Conservation (phyloP, 1,140 invertebrate species). For the Zaprionus nigranus region DNA sequence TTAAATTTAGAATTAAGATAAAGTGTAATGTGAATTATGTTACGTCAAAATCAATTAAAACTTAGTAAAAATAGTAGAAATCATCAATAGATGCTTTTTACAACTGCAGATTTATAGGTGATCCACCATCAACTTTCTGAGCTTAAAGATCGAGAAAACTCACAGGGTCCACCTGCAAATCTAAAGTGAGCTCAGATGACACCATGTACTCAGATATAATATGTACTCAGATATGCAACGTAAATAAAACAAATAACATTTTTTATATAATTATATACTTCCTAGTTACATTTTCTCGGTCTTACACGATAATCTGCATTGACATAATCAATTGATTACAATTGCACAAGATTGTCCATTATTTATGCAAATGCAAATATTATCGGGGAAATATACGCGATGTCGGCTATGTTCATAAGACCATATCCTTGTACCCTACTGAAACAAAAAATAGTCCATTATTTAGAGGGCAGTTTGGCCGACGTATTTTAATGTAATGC, state of each 20-base stretch:
- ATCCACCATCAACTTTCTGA: not conserved
- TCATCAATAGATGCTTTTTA: not conserved
- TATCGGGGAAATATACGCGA: not conserved
- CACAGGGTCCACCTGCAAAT: not conserved
- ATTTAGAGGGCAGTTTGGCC: constrained; percentile 49
- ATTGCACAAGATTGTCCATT: constrained; percentile 4
- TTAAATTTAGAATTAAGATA: not conserved
- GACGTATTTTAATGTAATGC: constrained; percentile 71
- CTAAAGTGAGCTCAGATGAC: not conserved
- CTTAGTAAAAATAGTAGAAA: too few species aligned
- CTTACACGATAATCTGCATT: not conserved
- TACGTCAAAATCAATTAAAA: too few species aligned
- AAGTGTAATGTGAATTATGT: too few species aligned
- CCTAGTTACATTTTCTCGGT: too few species aligned
- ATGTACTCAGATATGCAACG: not conserved
- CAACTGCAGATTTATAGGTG: not conserved
- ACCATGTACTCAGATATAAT: not conserved
- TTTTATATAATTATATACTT: too few species aligned
- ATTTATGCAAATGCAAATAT: not conserved
- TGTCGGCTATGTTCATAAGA: not conserved
- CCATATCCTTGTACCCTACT: constrained; percentile 18
- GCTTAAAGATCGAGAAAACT: not conserved
- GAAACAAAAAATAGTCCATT: constrained; percentile 30
- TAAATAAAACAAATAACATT: too few species aligned
- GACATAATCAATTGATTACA: constrained; percentile 1